Percentiles rank a stretch among this genome's conserved stretches.
phyloP scores from a whole-genome alignment of 2,113 vertebrate genomes.

The Chionodraco myersi region DNA sequence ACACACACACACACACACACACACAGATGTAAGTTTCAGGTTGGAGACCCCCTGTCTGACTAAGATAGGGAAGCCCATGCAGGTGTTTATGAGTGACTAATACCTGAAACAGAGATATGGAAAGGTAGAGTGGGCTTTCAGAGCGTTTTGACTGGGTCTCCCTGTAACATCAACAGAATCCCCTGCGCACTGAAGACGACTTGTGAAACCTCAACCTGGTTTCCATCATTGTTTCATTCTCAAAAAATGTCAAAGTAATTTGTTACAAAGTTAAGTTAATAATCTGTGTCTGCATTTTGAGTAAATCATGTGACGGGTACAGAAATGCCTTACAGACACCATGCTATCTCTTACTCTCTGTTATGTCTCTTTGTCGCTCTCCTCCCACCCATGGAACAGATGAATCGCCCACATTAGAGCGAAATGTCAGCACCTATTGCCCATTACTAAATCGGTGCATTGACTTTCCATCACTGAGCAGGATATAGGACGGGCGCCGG shows the following conservation, averaged over 20 bases:
- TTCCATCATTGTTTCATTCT: conserved; percentile 40
- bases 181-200: conserved; percentile 51
- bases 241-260: conserved; percentile 12
- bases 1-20: conserved; percentile 1
- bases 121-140: conserved; percentile 74
- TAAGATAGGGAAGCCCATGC: conserved; percentile 81
- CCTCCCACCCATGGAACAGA: conserved; percentile 68
- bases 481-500: conserved; percentile 54
- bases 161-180: conserved; percentile 76
- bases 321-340: not conserved
- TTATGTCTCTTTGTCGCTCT: not conserved
- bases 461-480: conserved; percentile 67
- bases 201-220: not conserved
- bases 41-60: conserved; percentile 77
- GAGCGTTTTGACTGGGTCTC: conserved; percentile 69
- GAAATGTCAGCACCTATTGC: conserved; percentile 58
- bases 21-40: conserved; percentile 57
- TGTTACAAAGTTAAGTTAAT: not conserved
- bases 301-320: not conserved
- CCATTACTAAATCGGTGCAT: conserved; percentile 48
- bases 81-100: conserved; percentile 73
- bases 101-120: conserved; percentile 66
- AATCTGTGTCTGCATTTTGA: not conserved
- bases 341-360: not conserved
- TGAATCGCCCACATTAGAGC: conserved; percentile 43